Conservation (phyloP, 2,113 vertebrate species). For the Dasyprocta punctata region DNA sequence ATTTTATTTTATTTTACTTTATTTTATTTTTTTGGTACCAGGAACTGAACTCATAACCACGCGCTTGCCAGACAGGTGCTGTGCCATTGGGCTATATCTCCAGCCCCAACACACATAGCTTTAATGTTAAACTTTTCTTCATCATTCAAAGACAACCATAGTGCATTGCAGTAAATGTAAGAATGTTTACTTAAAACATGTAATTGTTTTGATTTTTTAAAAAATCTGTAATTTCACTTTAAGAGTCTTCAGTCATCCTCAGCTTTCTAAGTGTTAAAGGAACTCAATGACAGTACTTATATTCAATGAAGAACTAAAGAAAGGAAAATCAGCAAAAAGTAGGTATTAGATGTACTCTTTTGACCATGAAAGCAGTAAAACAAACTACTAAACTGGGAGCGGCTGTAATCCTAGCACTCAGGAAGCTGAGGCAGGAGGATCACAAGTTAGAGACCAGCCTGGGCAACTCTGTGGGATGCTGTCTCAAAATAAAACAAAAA, state of each 20-base stretch:
- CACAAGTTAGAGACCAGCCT: not conserved
- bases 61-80: no score
- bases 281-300: not conserved
- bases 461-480: not conserved
- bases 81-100: no score
- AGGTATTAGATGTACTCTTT: slow-evolving; percentile 7
- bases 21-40: no score
- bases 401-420: not conserved
- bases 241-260: not conserved
- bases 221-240: not conserved
- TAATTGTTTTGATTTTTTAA: slow-evolving; percentile 24
- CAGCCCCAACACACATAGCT: not conserved
- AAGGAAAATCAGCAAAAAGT: slow-evolving; percentile 3
- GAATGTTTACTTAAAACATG: slow-evolving; percentile 20
- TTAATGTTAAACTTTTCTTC: slow-evolving; percentile 26
- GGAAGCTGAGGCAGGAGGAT: not conserved
- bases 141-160: slow-evolving; percentile 8
- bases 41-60: no score
- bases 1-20: no score
- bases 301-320: slow-evolving; percentile 48
- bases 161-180: not conserved
- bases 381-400: not conserved
- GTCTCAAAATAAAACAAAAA: not conserved
- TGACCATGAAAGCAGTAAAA: not conserved
- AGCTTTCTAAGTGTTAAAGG: not conserved